Percentiles rank a stretch among this genome's conserved stretches.
phyloP scores from a whole-genome alignment of 2,888 invertebrate species.

The Ornithoptera alexandrae region DNA sequence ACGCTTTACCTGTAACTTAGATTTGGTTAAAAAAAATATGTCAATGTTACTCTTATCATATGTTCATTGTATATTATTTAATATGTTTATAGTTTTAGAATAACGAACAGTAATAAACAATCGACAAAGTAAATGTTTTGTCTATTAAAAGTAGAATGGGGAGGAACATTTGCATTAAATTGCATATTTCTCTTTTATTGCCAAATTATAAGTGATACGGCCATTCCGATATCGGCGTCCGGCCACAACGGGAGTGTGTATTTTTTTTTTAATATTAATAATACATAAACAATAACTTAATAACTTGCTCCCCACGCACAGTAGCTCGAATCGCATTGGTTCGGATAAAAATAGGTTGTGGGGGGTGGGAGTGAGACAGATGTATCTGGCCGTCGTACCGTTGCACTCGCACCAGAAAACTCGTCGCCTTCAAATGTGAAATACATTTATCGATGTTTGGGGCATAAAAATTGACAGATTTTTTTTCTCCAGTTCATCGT shows the following conservation, averaged over 20 bases:
- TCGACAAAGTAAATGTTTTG: slow-evolving; percentile 59
- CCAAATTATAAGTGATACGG: slow-evolving; percentile 56
- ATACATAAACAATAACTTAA: slow-evolving; percentile 78
- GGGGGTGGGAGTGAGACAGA: slow-evolving; percentile 58
- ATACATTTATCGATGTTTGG: slow-evolving; percentile 78
- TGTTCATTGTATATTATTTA: slow-evolving; percentile 8
- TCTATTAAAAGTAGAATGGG: slow-evolving; percentile 49
- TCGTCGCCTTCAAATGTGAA: slow-evolving; percentile 75
- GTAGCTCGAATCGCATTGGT: slow-evolving; percentile 70
- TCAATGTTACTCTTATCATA: background rate
- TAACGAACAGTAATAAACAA: slow-evolving; percentile 37
- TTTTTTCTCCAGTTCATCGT: slow-evolving; percentile 75
- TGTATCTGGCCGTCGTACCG: slow-evolving; percentile 45
- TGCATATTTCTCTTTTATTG: slow-evolving; percentile 57
- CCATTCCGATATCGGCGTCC: slow-evolving; percentile 56
- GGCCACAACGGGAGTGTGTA: slow-evolving; percentile 49
- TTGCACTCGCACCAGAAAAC: slow-evolving; percentile 62
- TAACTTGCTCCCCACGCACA: slow-evolving; percentile 73
- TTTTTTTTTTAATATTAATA: slow-evolving; percentile 76
- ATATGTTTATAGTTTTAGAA: slow-evolving; percentile 24
- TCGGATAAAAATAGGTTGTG: slow-evolving; percentile 74
- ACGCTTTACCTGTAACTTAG: background rate
- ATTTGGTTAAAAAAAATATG: no score
- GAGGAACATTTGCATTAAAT: slow-evolving; percentile 67
- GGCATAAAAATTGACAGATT: slow-evolving; percentile 80